Conservation (phyloP, 2,888 invertebrate species). For the Amblyteles armatorius region DNA sequence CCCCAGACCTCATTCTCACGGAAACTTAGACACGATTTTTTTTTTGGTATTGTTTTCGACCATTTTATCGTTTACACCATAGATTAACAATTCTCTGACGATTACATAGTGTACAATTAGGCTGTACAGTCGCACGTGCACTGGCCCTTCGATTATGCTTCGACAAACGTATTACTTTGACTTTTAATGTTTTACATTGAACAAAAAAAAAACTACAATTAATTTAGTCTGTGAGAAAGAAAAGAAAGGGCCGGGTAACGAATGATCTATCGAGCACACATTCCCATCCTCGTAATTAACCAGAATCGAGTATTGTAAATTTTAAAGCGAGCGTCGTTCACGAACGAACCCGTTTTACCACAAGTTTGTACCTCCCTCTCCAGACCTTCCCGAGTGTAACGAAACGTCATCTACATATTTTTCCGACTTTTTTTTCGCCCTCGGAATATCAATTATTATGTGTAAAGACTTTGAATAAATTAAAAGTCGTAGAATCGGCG, state of each 20-base stretch:
- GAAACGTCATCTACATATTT: neutral
- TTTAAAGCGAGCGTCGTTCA: conserved; percentile 10
- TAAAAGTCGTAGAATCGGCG: conserved; percentile 40
- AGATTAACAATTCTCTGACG: neutral
- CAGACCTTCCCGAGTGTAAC: neutral
- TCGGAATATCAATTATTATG: conserved; percentile 47
- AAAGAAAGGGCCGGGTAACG: neutral
- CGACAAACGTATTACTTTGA: neutral
- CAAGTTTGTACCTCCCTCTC: conserved; percentile 14
- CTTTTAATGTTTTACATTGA: neutral
- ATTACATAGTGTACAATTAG: conserved; percentile 9
- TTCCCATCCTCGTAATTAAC: conserved; percentile 11
- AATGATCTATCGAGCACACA: conserved; percentile 7
- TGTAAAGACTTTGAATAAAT: conserved; percentile 60
- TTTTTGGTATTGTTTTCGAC: neutral
- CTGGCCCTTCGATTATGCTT: neutral
- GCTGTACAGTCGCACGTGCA: neutral
- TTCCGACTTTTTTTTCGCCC: conserved; percentile 19
- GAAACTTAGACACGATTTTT: conserved; percentile 36
- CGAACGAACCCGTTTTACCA: conserved; percentile 25
- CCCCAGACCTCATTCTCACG: neutral
- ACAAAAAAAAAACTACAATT: neutral
- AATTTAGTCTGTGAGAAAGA: neutral
- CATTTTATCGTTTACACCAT: conserved; percentile 30
- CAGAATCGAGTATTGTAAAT: conserved; percentile 7